Conservation (phyloP, 2,113 vertebrate species). For the Strigops habroptila region DNA sequence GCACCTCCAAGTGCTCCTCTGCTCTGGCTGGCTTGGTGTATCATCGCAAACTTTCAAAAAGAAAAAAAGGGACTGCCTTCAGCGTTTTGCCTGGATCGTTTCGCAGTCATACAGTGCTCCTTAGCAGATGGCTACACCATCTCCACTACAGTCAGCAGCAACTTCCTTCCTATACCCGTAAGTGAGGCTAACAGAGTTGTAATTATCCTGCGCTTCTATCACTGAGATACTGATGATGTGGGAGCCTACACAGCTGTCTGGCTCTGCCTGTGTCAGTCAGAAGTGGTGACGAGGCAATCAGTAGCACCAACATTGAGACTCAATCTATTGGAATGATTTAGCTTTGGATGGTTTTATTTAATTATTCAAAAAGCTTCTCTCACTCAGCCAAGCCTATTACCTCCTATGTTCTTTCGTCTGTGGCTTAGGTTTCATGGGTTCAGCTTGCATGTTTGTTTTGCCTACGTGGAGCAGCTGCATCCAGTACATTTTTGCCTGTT, state of each 20-base stretch:
- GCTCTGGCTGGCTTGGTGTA: not conserved
- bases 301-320: not conserved
- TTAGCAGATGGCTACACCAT: not conserved
- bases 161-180: not conserved
- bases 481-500: not conserved
- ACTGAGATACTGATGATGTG: rapidly evolving
- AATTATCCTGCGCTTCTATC: rapidly evolving
- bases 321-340: not conserved
- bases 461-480: not conserved
- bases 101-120: not conserved
- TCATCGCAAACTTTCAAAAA: not conserved
- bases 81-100: not conserved
- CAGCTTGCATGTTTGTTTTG: not conserved
- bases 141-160: not conserved
- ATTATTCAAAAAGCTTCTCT: not conserved
- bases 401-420: not conserved
- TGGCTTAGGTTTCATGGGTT: not conserved
- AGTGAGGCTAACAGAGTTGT: not conserved
- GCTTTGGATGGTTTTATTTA: not conserved
- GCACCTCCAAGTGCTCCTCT: not conserved
- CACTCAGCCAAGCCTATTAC: not conserved
- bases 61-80: not conserved
- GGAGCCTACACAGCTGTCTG: rapidly evolving
- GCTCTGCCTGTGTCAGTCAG: not conserved
- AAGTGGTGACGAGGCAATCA: not conserved